Evolutionary conservation across 1,140 invertebrate genomes (phyloP), one percentile per base, ranked within the genome.

Genomic region (Belonocnema kinseyi): DNA sequence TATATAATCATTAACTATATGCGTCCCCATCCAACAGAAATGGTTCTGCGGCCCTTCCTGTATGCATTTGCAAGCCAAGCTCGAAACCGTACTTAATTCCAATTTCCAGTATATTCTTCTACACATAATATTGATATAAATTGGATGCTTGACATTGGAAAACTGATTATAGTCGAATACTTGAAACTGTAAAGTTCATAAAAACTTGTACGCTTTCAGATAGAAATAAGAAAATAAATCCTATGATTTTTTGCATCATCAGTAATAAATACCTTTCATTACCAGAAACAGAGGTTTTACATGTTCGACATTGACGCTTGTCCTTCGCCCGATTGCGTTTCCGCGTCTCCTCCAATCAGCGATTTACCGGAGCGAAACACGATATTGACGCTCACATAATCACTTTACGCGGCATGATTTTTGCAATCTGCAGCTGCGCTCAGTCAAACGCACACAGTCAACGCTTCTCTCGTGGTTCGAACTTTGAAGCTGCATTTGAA

Each of bases 301-400:
- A 1, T 10, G 40, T 54, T 17, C 17, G 53, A 54, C n/a, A 54
- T 54, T 54, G 17, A n/a, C 53, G 8, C 16, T 54, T 17, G 53
- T 54, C 53, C 53, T 54, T 54, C 16, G 17, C 11, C 50, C 17
- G 19, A 12, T 51, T 5, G 16, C 73, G 73, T 54, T 56, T 56
- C 73, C 73, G 50, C 73, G 73, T 56, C 50, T 53, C n/a, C n/a
- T 54, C 50, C 51, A 74, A 54, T 74, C 72, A 33, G 8, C 73
- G 51, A 74, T 74, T 56, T 40, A 53, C 17, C 73, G 50, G 19
- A 33, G 51, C 50, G 73, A 46, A 50, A 72, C 40, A 17, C 70
- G 70, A 17, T 46, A 33, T 72, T 17, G 40, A 33, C 50, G 14
- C n/a, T 72, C 70, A 50, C 40, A 50, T 72, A 72, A 72, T 72